Percentiles rank a stretch among this genome's conserved stretches.
Conservation (phyloP, 1,140 invertebrate species). For the Magallana ariakensis region DNA sequence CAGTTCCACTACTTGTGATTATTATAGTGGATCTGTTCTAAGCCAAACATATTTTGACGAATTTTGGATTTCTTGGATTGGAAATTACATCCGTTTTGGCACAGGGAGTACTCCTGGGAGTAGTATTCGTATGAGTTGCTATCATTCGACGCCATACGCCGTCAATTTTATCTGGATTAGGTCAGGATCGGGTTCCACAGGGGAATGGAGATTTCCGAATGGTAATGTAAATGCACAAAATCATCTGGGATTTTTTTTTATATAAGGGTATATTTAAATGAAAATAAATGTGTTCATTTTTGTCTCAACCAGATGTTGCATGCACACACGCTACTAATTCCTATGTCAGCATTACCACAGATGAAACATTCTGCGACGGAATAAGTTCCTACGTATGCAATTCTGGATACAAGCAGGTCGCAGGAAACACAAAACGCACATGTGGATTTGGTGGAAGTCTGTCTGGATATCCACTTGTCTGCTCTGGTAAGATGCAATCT, state of each 20-base stretch:
- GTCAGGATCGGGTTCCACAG: constrained; percentile 5
- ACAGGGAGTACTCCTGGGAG: background rate
- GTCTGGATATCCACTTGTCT: background rate
- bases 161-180: constrained; percentile 6
- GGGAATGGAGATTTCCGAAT: constrained; percentile 11
- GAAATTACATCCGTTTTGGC: background rate
- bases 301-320: background rate
- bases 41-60: background rate
- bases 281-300: background rate
- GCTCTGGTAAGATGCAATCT: background rate
- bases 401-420: background rate
- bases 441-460: background rate
- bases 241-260: too few species aligned
- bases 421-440: background rate
- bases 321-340: background rate
- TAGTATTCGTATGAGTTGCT: background rate
- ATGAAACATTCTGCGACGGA: background rate
- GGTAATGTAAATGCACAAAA: too few species aligned
- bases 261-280: too few species aligned
- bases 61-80: constrained; percentile 36
- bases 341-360: background rate
- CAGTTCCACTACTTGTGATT: background rate
- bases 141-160: background rate
- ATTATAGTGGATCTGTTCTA: background rate
- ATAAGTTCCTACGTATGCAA: background rate